phyloP scores from a whole-genome alignment of 2,888 invertebrate species.

The Nephrotoma flavescens region DNA sequence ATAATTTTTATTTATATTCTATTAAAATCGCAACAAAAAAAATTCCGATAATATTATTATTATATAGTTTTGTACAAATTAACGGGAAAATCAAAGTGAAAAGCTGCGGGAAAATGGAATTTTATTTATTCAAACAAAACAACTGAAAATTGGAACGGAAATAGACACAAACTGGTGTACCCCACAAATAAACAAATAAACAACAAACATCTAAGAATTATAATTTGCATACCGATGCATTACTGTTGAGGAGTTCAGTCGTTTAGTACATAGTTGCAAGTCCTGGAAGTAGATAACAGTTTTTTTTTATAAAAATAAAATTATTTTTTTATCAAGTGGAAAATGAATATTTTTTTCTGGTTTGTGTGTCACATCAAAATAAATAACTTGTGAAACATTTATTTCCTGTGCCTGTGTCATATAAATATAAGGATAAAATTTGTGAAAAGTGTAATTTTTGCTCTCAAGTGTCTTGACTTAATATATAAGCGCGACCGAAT shows the following conservation, averaged over 20 bases:
- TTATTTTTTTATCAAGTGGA: not conserved
- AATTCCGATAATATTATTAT: not conserved
- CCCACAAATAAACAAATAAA: not conserved
- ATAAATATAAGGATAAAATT: not conserved
- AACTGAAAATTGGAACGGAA: not conserved
- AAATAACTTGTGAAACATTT: not conserved
- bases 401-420: not conserved
- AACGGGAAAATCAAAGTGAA: not conserved
- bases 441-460: not conserved
- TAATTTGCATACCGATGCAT: not conserved
- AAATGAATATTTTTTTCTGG: not conserved
- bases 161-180: not conserved
- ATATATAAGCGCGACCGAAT: not conserved
- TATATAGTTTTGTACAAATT: not conserved
- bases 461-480: not conserved
- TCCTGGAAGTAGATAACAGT: not conserved
- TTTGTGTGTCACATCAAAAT: not conserved
- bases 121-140: not conserved
- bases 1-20: not conserved
- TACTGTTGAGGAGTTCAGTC: not conserved
- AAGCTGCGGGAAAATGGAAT: not conserved
- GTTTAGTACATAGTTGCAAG: not conserved
- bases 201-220: not conserved
- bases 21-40: not conserved
- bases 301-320: not conserved